Evolutionary conservation across 2,113 vertebrate genomes (phyloP).

Genomic region (Struthio camelus): DNA sequence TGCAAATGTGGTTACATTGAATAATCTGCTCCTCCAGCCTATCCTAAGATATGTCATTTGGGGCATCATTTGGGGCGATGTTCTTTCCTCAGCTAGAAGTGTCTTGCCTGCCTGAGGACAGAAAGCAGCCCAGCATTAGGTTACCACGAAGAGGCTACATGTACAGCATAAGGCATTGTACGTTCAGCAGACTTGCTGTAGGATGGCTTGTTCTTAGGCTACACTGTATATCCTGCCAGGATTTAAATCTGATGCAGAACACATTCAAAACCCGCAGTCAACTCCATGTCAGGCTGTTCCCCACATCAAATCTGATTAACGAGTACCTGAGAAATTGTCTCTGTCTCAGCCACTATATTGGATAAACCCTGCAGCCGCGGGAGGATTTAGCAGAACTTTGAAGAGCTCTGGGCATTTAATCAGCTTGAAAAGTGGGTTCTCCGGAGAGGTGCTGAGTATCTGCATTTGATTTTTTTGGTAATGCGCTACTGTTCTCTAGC

Average conservation of each 20-base stretch:
- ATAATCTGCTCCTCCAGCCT: not conserved
- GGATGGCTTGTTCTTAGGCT: not conserved
- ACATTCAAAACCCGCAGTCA: not conserved
- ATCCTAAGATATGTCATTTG: not conserved
- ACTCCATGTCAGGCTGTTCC: not conserved
- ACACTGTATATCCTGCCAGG: not conserved
- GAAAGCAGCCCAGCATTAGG: not conserved
- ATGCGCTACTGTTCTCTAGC: not conserved
- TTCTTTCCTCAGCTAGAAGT: not conserved
- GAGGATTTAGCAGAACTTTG: not conserved
- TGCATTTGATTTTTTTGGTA: not conserved
- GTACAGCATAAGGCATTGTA: rapidly evolving
- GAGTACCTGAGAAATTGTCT: not conserved
- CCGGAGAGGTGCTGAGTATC: not conserved
- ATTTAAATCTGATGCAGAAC: not conserved
- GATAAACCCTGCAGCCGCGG: not conserved
- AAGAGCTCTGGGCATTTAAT: not conserved
- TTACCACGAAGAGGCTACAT: rapidly evolving
- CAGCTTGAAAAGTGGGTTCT: not conserved
- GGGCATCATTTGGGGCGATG: not conserved
- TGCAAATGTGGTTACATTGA: not conserved
- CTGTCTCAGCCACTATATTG: rapidly evolving
- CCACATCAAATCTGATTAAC: not conserved
- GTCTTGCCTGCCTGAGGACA: not conserved
- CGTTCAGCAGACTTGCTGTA: rapidly evolving